Evolutionary conservation across 2,797 vertebrate genomes (phyloP).

Genomic region (Poecilia velifera): DNA sequence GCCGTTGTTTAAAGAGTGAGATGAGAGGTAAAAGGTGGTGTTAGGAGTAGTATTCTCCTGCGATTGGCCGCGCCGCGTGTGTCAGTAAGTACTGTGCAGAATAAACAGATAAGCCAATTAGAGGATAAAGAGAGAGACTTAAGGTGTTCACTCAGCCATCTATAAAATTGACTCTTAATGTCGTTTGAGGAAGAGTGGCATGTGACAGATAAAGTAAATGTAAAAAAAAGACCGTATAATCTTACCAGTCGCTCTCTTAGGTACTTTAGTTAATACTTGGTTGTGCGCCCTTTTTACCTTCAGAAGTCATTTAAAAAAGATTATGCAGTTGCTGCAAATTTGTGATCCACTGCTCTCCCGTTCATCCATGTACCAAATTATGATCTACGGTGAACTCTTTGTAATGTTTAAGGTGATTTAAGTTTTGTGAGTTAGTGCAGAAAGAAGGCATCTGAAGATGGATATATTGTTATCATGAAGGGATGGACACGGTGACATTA

Average conservation of each 20-base stretch:
- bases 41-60: slow-evolving; percentile 48
- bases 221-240: background rate
- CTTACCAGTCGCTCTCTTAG: background rate
- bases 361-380: background rate
- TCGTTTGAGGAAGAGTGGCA: slow-evolving; percentile 33
- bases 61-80: slow-evolving; percentile 47
- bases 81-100: slow-evolving; percentile 58
- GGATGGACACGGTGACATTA: background rate
- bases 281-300: background rate
- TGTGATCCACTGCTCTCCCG: background rate
- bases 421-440: background rate
- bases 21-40: slow-evolving; percentile 14
- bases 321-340: background rate
- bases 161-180: slow-evolving; percentile 65
- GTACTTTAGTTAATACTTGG: background rate
- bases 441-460: background rate
- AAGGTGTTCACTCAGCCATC: slow-evolving; percentile 67
- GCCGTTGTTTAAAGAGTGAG: slow-evolving; percentile 23
- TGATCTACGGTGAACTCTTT: background rate
- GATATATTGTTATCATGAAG: background rate
- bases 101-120: slow-evolving; percentile 70
- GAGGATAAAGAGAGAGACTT: slow-evolving; percentile 41
- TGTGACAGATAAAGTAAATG: slow-evolving; percentile 42
- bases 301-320: background rate
- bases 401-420: background rate